A percentile compares a stretch with the other conserved stretches of the same genome.
phyloP scores from a whole-genome alignment of 1,140 invertebrate genomes.

The Steinernema feltiae region DNA sequence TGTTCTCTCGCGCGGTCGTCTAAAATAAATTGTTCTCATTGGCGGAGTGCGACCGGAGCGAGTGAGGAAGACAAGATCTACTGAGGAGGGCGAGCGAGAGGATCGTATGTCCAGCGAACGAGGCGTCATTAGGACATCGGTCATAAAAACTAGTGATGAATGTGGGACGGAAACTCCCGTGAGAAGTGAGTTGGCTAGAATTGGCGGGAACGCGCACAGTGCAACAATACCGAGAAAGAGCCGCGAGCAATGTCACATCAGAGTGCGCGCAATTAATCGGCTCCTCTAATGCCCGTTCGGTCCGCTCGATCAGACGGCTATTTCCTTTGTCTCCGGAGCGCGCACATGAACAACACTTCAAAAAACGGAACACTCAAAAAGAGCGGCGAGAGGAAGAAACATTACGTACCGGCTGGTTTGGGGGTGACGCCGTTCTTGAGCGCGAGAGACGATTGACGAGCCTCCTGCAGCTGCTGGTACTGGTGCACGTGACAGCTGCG shows the following conservation, averaged over 20 bases:
- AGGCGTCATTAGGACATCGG: background rate
- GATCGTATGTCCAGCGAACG: background rate
- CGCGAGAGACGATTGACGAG: conserved; percentile 20
- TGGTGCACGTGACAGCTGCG: conserved; percentile 37
- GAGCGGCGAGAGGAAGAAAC: conserved; percentile 18
- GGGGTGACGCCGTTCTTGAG: background rate
- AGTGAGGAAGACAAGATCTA: background rate
- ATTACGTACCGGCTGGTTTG: conserved; percentile 12
- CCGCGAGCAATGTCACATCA: conserved; percentile 13
- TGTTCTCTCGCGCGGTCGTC: background rate
- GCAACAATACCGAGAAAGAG: conserved; percentile 17
- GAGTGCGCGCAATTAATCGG: conserved; percentile 13
- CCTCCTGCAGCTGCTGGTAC: conserved; percentile 38
- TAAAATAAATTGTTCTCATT: background rate
- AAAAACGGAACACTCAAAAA: conserved; percentile 25
- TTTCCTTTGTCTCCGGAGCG: conserved; percentile 18
- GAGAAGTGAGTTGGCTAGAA: background rate
- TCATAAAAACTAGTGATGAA: background rate
- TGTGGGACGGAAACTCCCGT: conserved; percentile 10
- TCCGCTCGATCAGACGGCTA: background rate
- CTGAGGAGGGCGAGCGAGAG: background rate
- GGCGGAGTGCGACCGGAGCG: background rate
- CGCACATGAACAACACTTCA: conserved; percentile 9
- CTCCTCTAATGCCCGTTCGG: conserved; percentile 13
- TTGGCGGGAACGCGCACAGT: background rate